phyloP scores from a whole-genome alignment of 2,888 invertebrate genomes.

The Imbricaverruca yamaguchii region DNA sequence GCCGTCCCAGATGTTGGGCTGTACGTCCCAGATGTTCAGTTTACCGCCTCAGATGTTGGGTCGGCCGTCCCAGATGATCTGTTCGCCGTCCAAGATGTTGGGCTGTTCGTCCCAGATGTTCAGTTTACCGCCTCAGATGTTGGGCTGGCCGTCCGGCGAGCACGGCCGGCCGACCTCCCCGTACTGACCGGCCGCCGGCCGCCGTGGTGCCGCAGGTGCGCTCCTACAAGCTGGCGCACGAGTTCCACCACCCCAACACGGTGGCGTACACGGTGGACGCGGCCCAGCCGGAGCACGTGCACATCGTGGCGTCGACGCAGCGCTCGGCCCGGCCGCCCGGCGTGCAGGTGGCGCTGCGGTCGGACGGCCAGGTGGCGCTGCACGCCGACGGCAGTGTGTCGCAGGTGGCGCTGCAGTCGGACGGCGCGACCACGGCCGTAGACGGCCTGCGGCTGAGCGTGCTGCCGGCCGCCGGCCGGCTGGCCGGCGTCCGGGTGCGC shows the following conservation, averaged over 20 bases:
- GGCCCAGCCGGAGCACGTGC: background rate
- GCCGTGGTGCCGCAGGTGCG: constrained; percentile 26
- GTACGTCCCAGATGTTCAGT: too few species aligned
- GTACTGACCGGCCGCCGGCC: too few species aligned
- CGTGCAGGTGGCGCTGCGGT: background rate
- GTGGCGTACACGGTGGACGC: constrained; percentile 19
- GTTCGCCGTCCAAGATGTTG: too few species aligned
- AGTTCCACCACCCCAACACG: constrained; percentile 26
- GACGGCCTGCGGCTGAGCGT: constrained; percentile 1
- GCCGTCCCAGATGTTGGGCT: too few species aligned
- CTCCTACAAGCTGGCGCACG: constrained; percentile 30
- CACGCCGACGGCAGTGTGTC: constrained; percentile 24
- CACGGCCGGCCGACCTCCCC: too few species aligned
- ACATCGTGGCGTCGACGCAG: background rate
- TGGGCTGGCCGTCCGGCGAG: too few species aligned
- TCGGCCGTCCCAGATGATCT: too few species aligned
- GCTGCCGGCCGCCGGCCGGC: background rate
- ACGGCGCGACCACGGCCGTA: background rate
- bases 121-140: too few species aligned
- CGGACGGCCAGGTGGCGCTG: constrained; percentile 9
- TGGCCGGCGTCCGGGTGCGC: background rate
- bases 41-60: too few species aligned
- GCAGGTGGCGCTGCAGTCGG: constrained; percentile 13
- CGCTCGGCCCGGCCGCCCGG: background rate
- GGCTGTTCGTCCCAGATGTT: too few species aligned